Evolutionary conservation across 2,113 vertebrate species (phyloP).

Genomic region (Pelecanus crispus): DNA sequence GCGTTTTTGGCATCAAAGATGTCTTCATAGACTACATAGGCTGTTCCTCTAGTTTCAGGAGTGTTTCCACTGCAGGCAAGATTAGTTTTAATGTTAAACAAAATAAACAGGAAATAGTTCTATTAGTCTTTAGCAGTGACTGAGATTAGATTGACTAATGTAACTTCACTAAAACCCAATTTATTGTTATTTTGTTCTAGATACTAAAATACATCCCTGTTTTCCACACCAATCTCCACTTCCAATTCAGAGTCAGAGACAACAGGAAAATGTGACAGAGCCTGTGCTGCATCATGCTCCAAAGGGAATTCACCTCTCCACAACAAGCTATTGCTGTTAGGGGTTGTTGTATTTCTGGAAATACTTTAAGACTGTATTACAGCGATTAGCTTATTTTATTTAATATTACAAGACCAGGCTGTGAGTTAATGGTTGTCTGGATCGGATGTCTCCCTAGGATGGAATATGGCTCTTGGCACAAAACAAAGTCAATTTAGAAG

Average conservation of each 20-base stretch:
- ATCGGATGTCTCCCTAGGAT: not conserved
- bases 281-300: not conserved
- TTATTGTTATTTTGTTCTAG: not conserved
- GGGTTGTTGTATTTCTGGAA: not conserved
- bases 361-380: not conserved
- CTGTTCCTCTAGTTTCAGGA: constrained; percentile 93
- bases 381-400: not conserved
- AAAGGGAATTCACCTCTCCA: not conserved
- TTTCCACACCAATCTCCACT: not conserved
- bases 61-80: constrained; percentile 87
- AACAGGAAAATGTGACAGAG: fast-evolving
- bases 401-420: not conserved
- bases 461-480: not conserved
- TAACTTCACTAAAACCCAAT: not conserved
- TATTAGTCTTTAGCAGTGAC: not conserved
- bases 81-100: not conserved
- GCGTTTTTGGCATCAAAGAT: constrained; percentile 99
- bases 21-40: constrained; percentile 98
- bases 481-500: not conserved
- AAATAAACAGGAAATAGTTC: not conserved
- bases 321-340: not conserved
- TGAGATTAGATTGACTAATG: not conserved
- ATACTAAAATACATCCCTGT: not conserved
- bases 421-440: not conserved
- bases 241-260: not conserved